phyloP scores from a whole-genome alignment of 2,888 invertebrate genomes.

The Pinctada fucata region DNA sequence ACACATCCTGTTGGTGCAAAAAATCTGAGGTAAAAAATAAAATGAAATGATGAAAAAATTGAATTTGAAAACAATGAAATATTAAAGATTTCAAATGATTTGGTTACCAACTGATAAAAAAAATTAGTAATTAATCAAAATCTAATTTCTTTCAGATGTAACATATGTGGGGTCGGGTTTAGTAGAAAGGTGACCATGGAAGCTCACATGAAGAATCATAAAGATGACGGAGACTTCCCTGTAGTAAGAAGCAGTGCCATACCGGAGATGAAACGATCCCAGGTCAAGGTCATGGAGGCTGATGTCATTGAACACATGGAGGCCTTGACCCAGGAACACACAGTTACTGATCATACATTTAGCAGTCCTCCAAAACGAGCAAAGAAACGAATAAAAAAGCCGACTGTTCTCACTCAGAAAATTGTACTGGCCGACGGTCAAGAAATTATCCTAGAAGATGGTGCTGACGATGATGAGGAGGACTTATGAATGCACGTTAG shows the following conservation, averaged over 20 bases:
- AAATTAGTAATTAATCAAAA: too few relatives aligned
- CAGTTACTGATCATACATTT: constrained; percentile 9
- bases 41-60: too few relatives aligned
- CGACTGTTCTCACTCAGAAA: neutral
- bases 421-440: constrained; percentile 14
- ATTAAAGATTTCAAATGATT: too few relatives aligned
- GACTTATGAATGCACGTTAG: too few relatives aligned
- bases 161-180: constrained; percentile 45
- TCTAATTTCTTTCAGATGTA: constrained; percentile 46
- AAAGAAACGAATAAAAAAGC: neutral
- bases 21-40: too few relatives aligned
- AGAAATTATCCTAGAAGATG: constrained; percentile 22
- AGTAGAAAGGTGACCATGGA: constrained; percentile 36
- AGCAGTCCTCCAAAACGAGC: neutral
- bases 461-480: neutral
- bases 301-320: constrained; percentile 34
- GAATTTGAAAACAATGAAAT: too few relatives aligned
- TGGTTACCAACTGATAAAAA: too few relatives aligned
- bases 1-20: too few relatives aligned
- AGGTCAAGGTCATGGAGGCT: constrained; percentile 28
- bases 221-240: constrained; percentile 30
- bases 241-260: constrained; percentile 15
- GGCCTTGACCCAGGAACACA: constrained; percentile 16
- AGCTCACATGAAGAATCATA: constrained; percentile 37
- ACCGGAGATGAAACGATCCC: neutral